Conservation (phyloP, 2,888 invertebrate species). For the Luperina nickerlii region DNA sequence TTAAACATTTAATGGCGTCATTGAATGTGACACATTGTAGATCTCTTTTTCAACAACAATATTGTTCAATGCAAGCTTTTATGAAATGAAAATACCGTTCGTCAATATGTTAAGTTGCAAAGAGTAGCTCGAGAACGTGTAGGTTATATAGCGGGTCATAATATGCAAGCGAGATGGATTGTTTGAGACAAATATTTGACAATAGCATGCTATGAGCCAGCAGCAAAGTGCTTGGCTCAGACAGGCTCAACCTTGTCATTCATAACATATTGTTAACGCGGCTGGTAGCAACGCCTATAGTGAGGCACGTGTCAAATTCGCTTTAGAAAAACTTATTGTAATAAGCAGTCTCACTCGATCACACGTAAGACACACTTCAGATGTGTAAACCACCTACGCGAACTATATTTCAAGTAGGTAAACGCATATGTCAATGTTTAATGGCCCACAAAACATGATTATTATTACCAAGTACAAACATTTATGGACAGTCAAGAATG, state of each 20-base stretch:
- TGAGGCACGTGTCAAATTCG: slow-evolving; percentile 71
- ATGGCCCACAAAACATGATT: slow-evolving; percentile 72
- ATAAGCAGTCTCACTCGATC: slow-evolving; percentile 73
- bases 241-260: slow-evolving; percentile 75
- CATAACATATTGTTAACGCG: slow-evolving; percentile 72
- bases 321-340: slow-evolving; percentile 77
- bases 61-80: slow-evolving; percentile 42
- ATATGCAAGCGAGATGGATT: slow-evolving; percentile 55
- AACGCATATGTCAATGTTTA: slow-evolving; percentile 73
- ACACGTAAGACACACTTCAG: slow-evolving; percentile 57
- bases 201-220: slow-evolving; percentile 70
- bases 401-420: slow-evolving; percentile 69
- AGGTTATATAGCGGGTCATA: slow-evolving; percentile 34
- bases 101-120: slow-evolving; percentile 38
- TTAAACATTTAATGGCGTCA: slow-evolving; percentile 65
- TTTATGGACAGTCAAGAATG: slow-evolving; percentile 68
- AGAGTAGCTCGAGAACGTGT: slow-evolving; percentile 31
- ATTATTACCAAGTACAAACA: slow-evolving; percentile 68
- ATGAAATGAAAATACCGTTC: slow-evolving; percentile 33
- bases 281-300: slow-evolving; percentile 75
- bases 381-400: slow-evolving; percentile 65
- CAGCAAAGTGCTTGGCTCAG: slow-evolving; percentile 74
- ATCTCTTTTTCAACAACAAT: slow-evolving; percentile 54
- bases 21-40: slow-evolving; percentile 61
- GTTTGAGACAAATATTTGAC: slow-evolving; percentile 74